A percentile compares a stretch with the other conserved stretches of the same genome.
phyloP scores from a whole-genome alignment of 2,113 vertebrate genomes.

The Cyanistes caeruleus region DNA sequence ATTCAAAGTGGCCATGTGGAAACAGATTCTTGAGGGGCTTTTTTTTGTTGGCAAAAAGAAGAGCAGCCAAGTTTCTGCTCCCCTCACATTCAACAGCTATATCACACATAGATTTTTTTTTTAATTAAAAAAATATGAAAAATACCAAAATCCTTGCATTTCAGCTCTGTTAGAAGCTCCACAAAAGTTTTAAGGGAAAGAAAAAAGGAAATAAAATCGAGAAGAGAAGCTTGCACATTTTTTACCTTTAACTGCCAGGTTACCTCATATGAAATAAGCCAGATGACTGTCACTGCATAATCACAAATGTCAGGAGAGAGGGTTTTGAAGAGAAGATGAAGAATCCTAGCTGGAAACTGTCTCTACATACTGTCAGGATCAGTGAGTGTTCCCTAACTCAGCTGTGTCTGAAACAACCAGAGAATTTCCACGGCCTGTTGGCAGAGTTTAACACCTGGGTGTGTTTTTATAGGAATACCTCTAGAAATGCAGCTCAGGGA shows the following conservation, averaged over 20 bases:
- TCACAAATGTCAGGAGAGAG: neutral
- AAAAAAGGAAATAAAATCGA: neutral
- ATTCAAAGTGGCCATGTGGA: neutral
- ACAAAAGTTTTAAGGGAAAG: neutral
- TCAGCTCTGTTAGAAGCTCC: neutral
- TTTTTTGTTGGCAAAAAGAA: neutral
- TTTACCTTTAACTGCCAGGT: neutral
- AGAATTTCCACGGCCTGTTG: neutral
- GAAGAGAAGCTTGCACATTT: neutral
- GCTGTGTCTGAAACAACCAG: neutral
- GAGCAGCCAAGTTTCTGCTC: neutral
- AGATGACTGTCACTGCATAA: neutral
- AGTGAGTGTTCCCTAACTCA: neutral
- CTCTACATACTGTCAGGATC: neutral
- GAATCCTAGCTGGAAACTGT: neutral
- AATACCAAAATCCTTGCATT: neutral
- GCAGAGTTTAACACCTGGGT: slow-evolving; percentile 11
- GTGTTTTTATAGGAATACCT: slow-evolving; percentile 47
- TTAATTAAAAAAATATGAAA: neutral
- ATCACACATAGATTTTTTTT: neutral
- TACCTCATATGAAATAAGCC: neutral
- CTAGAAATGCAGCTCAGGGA: neutral
- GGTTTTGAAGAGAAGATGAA: neutral
- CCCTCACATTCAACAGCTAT: neutral
- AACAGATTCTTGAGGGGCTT: neutral